Conservation (phyloP, 1,140 invertebrate genomes). For the Drosophila virilis region DNA sequence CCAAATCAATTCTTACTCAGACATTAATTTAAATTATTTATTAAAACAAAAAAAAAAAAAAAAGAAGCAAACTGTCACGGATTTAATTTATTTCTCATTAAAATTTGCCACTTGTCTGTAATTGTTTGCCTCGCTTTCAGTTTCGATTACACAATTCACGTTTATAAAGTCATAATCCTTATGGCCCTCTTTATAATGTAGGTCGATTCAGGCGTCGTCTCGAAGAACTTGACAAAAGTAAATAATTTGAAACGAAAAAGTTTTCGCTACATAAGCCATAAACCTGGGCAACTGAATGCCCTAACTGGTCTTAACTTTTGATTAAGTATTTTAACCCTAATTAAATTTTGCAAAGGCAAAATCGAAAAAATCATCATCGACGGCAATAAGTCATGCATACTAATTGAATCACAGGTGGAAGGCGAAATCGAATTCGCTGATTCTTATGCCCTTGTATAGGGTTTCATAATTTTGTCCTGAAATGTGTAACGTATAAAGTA, state of each 20-base stretch:
- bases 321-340: slow-evolving; percentile 67
- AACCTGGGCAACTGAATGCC: background rate
- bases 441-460: background rate
- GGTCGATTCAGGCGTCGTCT: slow-evolving; percentile 8
- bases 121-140: slow-evolving; percentile 21
- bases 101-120: slow-evolving; percentile 1
- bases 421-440: background rate
- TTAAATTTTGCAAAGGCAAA: slow-evolving; percentile 60
- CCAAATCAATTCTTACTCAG: background rate
- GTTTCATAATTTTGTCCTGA: too few species aligned
- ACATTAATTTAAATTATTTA: background rate
- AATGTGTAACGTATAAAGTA: too few species aligned
- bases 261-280: slow-evolving; percentile 56
- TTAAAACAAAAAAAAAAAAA: background rate
- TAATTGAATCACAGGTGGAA: slow-evolving; percentile 54
- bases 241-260: slow-evolving; percentile 67
- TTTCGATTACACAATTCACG: slow-evolving; percentile 48
- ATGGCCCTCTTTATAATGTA: slow-evolving; percentile 38
- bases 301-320: slow-evolving; percentile 49
- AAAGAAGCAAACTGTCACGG: slow-evolving; percentile 25
- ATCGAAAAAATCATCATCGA: slow-evolving; percentile 21
- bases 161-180: slow-evolving; percentile 63
- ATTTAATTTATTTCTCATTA: too few species aligned
- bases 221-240: slow-evolving; percentile 32
- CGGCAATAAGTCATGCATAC: slow-evolving; percentile 72